Percentiles rank a stretch among this genome's conserved stretches.
These are phyloP conservation scores for Carterocephalus palaemon DNA, from an alignment of 2,888 invertebrate species.

Conservation along the genomic window DNA sequence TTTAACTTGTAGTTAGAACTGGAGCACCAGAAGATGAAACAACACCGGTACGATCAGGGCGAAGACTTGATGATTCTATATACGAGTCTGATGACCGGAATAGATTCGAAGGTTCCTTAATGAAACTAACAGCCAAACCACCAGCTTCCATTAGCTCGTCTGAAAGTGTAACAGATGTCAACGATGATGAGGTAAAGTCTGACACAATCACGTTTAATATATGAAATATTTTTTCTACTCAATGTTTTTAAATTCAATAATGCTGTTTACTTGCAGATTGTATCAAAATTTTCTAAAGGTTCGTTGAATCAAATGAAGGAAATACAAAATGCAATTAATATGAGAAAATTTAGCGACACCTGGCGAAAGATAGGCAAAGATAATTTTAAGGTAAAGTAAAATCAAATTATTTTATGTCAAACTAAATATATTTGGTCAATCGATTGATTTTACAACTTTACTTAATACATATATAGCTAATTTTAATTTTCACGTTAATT, in stretches of 20 bases:
- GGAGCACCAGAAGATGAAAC: conserved; percentile 36
- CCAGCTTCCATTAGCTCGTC: conserved; percentile 28
- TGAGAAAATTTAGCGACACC: conserved; percentile 38
- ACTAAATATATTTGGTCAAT: background rate
- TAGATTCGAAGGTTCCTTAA: conserved; percentile 55
- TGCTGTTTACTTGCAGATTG: conserved; percentile 37
- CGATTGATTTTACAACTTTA: conserved; percentile 5
- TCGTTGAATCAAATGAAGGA: conserved; percentile 53
- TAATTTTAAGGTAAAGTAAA: background rate
- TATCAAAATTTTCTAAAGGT: conserved; percentile 31
- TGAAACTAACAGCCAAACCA: conserved; percentile 54
- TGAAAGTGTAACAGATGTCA: background rate
- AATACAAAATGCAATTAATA: conserved; percentile 46
- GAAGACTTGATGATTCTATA: conserved; percentile 55
- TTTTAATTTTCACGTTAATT: too few species aligned
- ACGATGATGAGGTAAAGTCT: conserved; percentile 11
- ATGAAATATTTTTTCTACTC: too few species aligned
- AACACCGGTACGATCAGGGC: conserved; percentile 39
- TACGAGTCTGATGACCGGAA: conserved; percentile 49
- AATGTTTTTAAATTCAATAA: too few species aligned
- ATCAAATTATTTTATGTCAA: background rate
- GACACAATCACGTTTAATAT: too few species aligned
- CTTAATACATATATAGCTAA: too few species aligned
- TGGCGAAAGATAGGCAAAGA: conserved; percentile 3
- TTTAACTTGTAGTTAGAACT: conserved; percentile 40